Base-by-base conservation (phyloP, 2,113 vertebrate species). In the Alligator mississippiensis region DNA sequence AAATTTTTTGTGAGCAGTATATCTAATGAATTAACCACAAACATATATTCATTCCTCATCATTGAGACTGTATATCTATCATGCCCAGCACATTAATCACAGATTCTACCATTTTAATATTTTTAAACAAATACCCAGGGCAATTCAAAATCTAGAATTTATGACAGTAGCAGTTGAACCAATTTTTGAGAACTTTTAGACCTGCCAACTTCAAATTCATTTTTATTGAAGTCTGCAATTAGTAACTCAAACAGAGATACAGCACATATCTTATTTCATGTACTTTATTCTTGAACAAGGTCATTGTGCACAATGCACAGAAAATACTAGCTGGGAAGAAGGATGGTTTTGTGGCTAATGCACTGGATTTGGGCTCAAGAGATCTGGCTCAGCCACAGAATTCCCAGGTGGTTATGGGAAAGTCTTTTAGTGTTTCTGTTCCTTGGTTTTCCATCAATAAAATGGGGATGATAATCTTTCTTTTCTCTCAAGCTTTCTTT, bases 21-120 rank as follows among this genome's bases (percentile, higher is more conserved):
- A 84, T 82, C 64, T 87, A 82, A 93, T 19, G 76, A 94, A 93
- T 90, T 93, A 93, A 82, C 77, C 64, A 90, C 82, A 92, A 91
- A 85, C 7, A 54, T 72, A 68, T 92, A 93, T 94, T 72, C 68
- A 82, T 85, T 90, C 61, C 61, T 81, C 61, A 85, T 47, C 27
- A 70, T 2, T 84, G 34, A 38, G 34, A 13, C 30, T 14, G 59
- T 12, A 1, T 81, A 77, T 30, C 82, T 96, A 82, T 93, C 75
- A 24, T 77, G 28, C 34, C 55, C 3, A 64, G 72, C 86, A 34
- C 25, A 70, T 16, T 22, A 93, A 90, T 82, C 84, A 89, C 38
- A 87, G 38, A 90, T 89, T 93, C 58, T 22, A 85, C 9, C 4
- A 68, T 4, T 92, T 91, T 2, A 19, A 15, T 79, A 12, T 68